Evolutionary conservation across 1,140 invertebrate genomes (phyloP), one percentile per base, ranked within the genome.

Genomic region (Medauroidea extradentata): DNA sequence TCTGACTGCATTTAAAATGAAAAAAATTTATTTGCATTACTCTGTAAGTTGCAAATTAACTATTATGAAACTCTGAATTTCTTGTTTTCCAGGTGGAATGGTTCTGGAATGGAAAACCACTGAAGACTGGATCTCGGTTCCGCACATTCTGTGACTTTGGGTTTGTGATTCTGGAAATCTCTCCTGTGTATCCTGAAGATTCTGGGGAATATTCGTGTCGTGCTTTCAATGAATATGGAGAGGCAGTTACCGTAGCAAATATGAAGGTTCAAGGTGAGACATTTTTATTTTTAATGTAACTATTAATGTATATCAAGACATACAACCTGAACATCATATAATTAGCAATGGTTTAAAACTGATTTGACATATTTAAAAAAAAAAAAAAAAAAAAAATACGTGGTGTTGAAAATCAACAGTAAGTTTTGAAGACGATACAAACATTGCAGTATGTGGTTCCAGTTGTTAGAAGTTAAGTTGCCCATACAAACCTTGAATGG

Each of bases 81-180:
- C 29, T 34, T 34, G 29, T 11, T n/a, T n/a, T n/a, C 4, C 29
- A 85, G 82, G 90, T 97, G 24, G 93, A 96, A 81, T 96, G 93
- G 93, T 94, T 90, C 78, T 93, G 90, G 87, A 94, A 96, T 75
- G 92, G 92, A 53, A 91, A 93, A 77, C 87, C 93, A 23, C 76
- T 96, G 42, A 88, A 86, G 75, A 90, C 91, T 38, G 93, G 91
- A 51, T 93, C 93, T 14, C 81, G 94, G 63, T 95, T 96, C 78
- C 85, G 93, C 50, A 94, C 91, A 48, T 96, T 96, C 85, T 91
- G 91, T 70, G 93, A 96, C 73, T 96, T 96, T 77, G 94, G 94
- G 44, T 96, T 96, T 70, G 92, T 94, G 14, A 94, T 96, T 65
- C 76, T 94, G 60, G 93, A 96, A 81, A 94, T 96, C 59, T 94